Conservation (phyloP, 2,888 invertebrate genomes). For the Leptopilina syphax region DNA sequence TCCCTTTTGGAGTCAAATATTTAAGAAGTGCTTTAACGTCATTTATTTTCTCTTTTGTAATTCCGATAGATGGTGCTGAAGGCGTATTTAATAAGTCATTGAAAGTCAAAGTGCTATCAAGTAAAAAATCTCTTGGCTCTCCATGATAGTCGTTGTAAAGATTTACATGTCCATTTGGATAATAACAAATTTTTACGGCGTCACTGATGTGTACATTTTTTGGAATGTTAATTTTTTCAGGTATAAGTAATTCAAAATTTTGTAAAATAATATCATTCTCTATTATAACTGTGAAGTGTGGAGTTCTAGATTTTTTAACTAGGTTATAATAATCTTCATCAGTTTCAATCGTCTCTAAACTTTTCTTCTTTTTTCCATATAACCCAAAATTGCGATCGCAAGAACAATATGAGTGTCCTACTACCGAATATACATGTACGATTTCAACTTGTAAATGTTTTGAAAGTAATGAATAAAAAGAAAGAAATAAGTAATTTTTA, state of each 20-base stretch:
- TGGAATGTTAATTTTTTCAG: neutral
- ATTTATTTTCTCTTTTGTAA: neutral
- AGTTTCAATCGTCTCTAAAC: constrained; percentile 1
- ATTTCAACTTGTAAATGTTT: constrained; percentile 3
- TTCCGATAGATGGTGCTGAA: neutral
- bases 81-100: constrained; percentile 15
- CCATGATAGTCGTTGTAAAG: neutral
- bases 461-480: neutral
- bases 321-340: neutral
- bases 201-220: neutral
- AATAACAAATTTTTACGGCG: neutral
- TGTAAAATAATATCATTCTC: no score
- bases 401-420: neutral
- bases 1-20: neutral
- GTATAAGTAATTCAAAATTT: no score
- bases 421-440: neutral
- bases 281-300: no score
- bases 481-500: neutral
- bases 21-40: neutral
- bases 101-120: neutral
- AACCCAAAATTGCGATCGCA: constrained; percentile 6
- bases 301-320: no score
- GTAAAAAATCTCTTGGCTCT: neutral
- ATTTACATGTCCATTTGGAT: neutral
- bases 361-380: neutral